Percentiles rank a stretch among this genome's conserved stretches.
Conservation (phyloP, 2,797 vertebrate species). For the Cuculus canorus region DNA sequence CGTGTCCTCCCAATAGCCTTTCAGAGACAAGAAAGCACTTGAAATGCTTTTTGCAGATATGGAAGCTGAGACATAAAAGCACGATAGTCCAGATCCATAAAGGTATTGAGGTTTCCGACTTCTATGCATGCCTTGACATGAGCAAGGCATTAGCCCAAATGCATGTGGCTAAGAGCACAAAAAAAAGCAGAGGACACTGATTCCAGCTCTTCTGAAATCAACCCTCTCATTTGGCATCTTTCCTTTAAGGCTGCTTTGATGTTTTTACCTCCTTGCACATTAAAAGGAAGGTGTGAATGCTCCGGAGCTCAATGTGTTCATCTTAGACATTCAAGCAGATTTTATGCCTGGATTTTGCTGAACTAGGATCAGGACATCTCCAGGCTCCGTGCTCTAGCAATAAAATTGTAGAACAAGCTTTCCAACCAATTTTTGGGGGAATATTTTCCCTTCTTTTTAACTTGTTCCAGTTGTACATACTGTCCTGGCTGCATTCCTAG, state of each 20-base stretch:
- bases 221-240: background rate
- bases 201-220: background rate
- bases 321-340: background rate
- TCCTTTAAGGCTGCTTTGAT: background rate
- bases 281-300: background rate
- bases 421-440: background rate
- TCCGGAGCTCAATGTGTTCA: background rate
- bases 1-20: background rate
- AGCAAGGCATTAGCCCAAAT: background rate
- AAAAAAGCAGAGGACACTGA: background rate
- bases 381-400: background rate
- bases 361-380: background rate
- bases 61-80: background rate
- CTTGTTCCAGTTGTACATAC: constrained; percentile 24
- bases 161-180: background rate
- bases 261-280: background rate
- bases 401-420: background rate
- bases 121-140: background rate
- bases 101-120: background rate
- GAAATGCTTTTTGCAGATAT: background rate
- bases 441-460: constrained; percentile 24
- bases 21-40: background rate
- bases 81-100: background rate
- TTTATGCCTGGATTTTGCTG: background rate
- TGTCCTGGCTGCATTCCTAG: constrained; percentile 21